Evolutionary conservation across 2,113 vertebrate species (phyloP), one percentile per base, ranked within the genome.

Genomic region (Holacanthus passer): DNA sequence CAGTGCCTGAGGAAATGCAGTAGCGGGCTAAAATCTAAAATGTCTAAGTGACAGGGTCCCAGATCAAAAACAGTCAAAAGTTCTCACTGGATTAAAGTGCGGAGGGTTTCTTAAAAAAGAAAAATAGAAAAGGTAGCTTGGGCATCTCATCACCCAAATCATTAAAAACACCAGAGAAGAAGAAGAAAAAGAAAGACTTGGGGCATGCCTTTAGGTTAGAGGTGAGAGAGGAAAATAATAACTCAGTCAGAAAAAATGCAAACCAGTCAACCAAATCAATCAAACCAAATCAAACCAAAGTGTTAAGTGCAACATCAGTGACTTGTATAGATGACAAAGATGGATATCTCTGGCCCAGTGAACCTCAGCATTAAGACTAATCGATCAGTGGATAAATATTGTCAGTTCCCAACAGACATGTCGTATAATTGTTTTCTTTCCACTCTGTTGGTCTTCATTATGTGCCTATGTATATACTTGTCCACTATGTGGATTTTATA

Each of bases 131-230:
- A 47, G 20, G 77, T 81, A 86, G 64, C 77, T 67, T 53, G 77
- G 84, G 83, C 53, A 81, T 82, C 5, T 73, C 73, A 72, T 84
- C 32, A 64, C 66, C 84, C 89, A 84, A 87, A 89, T 85, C 8
- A 88, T 88, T 63, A 73, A 55, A 32, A 59, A 19, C 52, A 82
- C 74, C 20, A 64, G 31, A 68, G 50, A 84, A 81, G 37, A 62
- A 70, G 22, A 82, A 69, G 2, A 62, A 29, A 12, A 78, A 56
- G 41, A 62, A 76, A 81, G 82, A 87, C 64, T 73, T 88, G 81
- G 83, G 89, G 79, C 95, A 95, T 95, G 95, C 94, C 85, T 93
- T 92, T 81, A 88, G 90, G 91, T 96, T 84, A 88, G 86, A 82
- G 75, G 81, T 93, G 27, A 86, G 89, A 71, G 59, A 93, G 85